A percentile compares a stretch with the other conserved stretches of the same genome.
phyloP scores from a whole-genome alignment of 2,888 invertebrate species.

The Theretra japonica region DNA sequence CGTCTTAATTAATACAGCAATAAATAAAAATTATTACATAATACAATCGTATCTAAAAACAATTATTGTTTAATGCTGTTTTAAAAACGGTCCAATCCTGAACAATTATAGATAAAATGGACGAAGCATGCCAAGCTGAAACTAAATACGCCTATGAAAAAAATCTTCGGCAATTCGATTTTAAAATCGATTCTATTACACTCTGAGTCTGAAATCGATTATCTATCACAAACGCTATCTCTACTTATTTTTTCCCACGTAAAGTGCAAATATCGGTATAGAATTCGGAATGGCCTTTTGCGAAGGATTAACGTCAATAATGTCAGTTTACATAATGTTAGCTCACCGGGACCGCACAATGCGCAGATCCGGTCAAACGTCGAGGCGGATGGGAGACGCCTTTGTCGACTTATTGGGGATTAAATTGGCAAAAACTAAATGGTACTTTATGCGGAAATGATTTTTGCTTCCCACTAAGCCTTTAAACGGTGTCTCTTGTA shows the following conservation, averaged over 20 bases:
- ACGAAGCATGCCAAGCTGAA: too few relatives aligned
- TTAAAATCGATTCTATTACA: neutral
- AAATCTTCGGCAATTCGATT: neutral
- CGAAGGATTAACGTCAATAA: constrained; percentile 41
- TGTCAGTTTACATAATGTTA: constrained; percentile 34
- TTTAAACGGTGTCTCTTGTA: neutral
- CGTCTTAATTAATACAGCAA: too few relatives aligned
- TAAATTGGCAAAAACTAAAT: constrained; percentile 23
- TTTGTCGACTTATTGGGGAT: constrained; percentile 15
- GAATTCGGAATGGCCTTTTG: constrained; percentile 37
- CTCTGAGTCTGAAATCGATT: neutral
- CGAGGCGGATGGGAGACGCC: constrained; percentile 7
- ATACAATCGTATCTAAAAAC: too few relatives aligned
- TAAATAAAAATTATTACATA: too few relatives aligned
- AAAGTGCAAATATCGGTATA: constrained; percentile 33
- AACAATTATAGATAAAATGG: too few relatives aligned
- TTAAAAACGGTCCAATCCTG: too few relatives aligned
- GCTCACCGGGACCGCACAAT: constrained; percentile 24
- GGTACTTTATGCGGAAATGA: neutral
- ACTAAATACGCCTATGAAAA: too few relatives aligned
- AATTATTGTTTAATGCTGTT: too few relatives aligned
- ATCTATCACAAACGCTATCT: neutral
- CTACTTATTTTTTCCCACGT: neutral
- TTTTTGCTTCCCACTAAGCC: constrained; percentile 1
- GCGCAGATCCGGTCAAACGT: constrained; percentile 26